phyloP scores from a whole-genome alignment of 2,113 vertebrate species.

The Pelusios castaneus region DNA sequence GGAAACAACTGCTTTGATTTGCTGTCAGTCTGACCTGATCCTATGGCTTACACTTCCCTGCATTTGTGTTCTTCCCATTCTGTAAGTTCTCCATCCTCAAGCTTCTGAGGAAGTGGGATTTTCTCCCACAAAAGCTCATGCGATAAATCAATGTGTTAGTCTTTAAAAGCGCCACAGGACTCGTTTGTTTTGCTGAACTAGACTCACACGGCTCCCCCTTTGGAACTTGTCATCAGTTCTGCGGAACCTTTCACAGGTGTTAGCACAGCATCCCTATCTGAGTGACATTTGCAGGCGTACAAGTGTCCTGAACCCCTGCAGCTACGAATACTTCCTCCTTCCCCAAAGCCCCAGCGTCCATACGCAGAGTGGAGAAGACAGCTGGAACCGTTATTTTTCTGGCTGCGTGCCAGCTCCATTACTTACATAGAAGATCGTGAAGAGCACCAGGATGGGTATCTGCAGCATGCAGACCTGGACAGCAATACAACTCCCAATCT shows the following conservation, averaged over 20 bases:
- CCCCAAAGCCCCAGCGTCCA: not conserved
- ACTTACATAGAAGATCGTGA: conserved; percentile 91
- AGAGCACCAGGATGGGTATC: conserved; percentile 89
- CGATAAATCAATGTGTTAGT: too few relatives aligned
- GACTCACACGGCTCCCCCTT: too few relatives aligned
- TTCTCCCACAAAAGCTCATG: too few relatives aligned
- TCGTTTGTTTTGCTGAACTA: too few relatives aligned
- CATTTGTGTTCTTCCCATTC: too few relatives aligned
- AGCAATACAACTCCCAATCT: conserved; percentile 89
- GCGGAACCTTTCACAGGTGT: not conserved
- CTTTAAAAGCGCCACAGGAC: too few relatives aligned
- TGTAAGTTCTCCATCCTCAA: too few relatives aligned
- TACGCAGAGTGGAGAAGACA: not conserved
- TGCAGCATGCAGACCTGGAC: conserved; percentile 95
- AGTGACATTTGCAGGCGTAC: not conserved
- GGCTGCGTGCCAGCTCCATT: too few relatives aligned
- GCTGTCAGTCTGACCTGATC: too few relatives aligned
- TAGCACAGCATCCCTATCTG: not conserved
- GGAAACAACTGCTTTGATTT: too few relatives aligned
- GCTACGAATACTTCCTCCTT: not conserved
- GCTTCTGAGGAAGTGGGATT: too few relatives aligned
- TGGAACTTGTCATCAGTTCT: not conserved
- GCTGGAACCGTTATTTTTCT: accelerated
- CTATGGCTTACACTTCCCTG: too few relatives aligned
- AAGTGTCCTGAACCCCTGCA: not conserved